Evolutionary conservation across 2,888 invertebrate genomes (phyloP), one percentile per base, ranked within the genome.

Genomic region (Lithophane leautieri): DNA sequence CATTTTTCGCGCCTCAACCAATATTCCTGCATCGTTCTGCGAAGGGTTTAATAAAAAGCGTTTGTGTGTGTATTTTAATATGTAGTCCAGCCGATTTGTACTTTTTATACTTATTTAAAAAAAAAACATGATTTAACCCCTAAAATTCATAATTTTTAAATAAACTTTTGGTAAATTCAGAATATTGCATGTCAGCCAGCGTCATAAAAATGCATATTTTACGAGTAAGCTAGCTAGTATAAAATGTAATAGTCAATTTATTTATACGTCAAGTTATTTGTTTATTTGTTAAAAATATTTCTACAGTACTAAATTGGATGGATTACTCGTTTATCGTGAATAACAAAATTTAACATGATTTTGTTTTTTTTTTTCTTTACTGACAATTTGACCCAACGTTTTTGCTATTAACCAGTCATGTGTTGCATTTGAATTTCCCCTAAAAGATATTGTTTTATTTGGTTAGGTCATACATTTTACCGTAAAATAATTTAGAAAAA

Each of bases 21-120:
- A 77, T 69, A 65, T 56, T 63, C 25, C 68, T 25, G 54, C 70
- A 83, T 86, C 85, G 81, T 84, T 88, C 79, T 54, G 68, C 77
- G 83, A 85, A 78, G 70, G 82, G 76, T 85, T 74, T 77, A 83
- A 74, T 61, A 73, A 81, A 72, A 82, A 78, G 69, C 76, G 79
- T 88, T 85, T 91, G 87, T 91, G 88, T 91, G 90, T 90, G 84
- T 88, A 83, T 86, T 85, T 87, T 84, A 90, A 89, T 85, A 80
- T 77, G 89, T 91, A 89, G 89, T 94, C 93, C 93, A 94, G 89
- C 93, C 92, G 89, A 94, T 94, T 91, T 90, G 65, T 86, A 78
- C 80, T 79, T 67, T 70, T 52, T 65, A 42, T 50, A 44, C 25
- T 50, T 60, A 71, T n/a, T 54, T 12, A 0, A 34, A 56, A 56